These are phyloP conservation scores for Drosophila micromelanica DNA, from an alignment of 1,140 invertebrate genomes.

Conservation along the genomic window DNA sequence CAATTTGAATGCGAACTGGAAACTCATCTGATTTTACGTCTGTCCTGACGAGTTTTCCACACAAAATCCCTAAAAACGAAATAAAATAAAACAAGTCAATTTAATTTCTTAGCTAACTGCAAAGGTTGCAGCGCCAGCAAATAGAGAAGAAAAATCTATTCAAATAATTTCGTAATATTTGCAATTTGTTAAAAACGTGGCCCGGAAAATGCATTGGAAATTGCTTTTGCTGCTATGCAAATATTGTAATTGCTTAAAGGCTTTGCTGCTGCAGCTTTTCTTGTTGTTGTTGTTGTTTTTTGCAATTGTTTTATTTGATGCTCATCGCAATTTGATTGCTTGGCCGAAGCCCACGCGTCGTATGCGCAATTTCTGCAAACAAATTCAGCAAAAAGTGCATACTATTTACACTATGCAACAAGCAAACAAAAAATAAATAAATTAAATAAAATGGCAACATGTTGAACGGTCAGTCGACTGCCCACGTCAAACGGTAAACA, in stretches of 20 bases:
- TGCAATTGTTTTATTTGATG: slow-evolving; percentile 47
- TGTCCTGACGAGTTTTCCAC: slow-evolving; percentile 24
- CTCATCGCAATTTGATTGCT: slow-evolving; percentile 47
- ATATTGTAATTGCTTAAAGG: slow-evolving; percentile 57
- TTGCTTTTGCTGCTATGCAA: slow-evolving; percentile 28
- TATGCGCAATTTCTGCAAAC: slow-evolving; percentile 49
- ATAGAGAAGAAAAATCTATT: slow-evolving; percentile 41
- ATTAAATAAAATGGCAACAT: background rate
- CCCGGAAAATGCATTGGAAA: slow-evolving; percentile 40
- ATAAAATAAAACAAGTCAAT: slow-evolving; percentile 64
- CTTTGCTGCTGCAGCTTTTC: slow-evolving; percentile 17
- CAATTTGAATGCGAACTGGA: slow-evolving; percentile 20
- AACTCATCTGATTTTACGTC: slow-evolving; percentile 41
- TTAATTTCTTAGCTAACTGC: slow-evolving; percentile 57
- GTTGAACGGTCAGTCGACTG: slow-evolving; percentile 28
- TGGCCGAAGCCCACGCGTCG: slow-evolving; percentile 30
- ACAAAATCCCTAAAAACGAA: background rate
- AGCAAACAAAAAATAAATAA: background rate
- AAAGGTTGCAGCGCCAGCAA: slow-evolving; percentile 18
- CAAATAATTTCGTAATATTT: slow-evolving; percentile 78
- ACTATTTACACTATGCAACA: slow-evolving; percentile 34
- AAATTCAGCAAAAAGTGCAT: slow-evolving; percentile 31
- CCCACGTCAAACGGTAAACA: slow-evolving; percentile 33
- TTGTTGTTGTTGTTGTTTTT: slow-evolving; percentile 25
- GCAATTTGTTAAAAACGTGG: slow-evolving; percentile 66